Evolutionary conservation across 2,888 invertebrate genomes (phyloP).

Genomic region (Xylota segnis): DNA sequence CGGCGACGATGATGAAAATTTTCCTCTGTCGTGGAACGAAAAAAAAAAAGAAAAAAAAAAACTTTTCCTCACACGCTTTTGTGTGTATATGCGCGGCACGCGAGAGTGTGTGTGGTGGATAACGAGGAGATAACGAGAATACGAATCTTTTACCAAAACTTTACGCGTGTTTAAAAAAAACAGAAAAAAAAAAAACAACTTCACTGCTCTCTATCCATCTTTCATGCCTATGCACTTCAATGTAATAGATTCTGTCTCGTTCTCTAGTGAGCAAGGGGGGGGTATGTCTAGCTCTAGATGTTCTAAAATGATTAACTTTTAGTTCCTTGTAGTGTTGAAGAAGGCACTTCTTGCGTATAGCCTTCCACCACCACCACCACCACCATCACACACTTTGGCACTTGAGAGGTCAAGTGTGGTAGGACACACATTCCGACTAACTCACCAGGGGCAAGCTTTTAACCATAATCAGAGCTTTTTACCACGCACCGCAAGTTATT

Average conservation of each 20-base stretch:
- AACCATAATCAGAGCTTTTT: constrained; percentile 8
- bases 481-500: constrained; percentile 2
- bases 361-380: constrained; percentile 25
- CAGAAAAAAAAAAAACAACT: background rate
- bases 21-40: constrained; percentile 39
- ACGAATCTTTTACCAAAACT: constrained; percentile 32
- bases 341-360: constrained; percentile 37
- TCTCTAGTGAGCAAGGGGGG: background rate
- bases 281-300: background rate
- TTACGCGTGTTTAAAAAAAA: constrained; percentile 35
- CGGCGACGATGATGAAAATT: constrained; percentile 63
- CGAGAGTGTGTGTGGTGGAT: constrained; percentile 62
- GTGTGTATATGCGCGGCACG: constrained; percentile 23
- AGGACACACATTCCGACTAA: background rate
- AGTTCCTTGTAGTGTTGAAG: constrained; percentile 44
- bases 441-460: background rate
- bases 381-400: constrained; percentile 21
- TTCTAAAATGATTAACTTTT: constrained; percentile 34
- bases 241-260: background rate
- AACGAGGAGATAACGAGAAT: constrained; percentile 48
- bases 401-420: constrained; percentile 44
- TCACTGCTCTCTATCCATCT: background rate
- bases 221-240: background rate
- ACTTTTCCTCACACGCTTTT: constrained; percentile 53
- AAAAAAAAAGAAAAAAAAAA: background rate